phyloP scores from a whole-genome alignment of 2,888 invertebrate genomes.

The Drosophila anomelani region DNA sequence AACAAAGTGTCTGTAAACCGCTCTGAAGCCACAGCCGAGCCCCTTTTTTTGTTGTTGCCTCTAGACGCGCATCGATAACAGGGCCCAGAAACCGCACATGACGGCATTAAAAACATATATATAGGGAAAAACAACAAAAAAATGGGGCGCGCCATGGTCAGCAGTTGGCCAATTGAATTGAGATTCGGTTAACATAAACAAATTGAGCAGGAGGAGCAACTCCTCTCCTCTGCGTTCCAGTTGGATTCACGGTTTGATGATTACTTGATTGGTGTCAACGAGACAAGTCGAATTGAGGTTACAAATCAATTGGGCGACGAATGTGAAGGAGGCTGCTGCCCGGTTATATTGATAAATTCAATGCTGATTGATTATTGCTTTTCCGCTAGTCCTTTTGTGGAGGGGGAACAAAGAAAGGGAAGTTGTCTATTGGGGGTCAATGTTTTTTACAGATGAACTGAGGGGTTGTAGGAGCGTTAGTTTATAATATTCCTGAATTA shows the following conservation, averaged over 20 bases:
- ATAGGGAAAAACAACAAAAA: conserved; percentile 4
- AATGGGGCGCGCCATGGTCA: conserved; percentile 40
- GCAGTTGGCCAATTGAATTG: conserved; percentile 39
- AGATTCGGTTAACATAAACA: conserved; percentile 58
- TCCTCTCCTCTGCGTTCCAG: conserved; percentile 43
- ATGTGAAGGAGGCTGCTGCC: neutral
- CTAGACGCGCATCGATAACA: conserved; percentile 33
- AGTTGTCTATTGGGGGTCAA: neutral
- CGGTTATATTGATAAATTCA: conserved; percentile 19
- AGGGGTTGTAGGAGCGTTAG: no score
- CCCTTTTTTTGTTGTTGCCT: conserved; percentile 40
- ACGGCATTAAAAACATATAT: conserved; percentile 22
- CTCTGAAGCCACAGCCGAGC: conserved; percentile 40
- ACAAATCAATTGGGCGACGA: conserved; percentile 61
- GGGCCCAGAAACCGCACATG: conserved; percentile 35
- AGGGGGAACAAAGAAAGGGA: no score
- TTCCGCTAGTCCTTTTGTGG: conserved; percentile 15
- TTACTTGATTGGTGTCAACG: conserved; percentile 60
- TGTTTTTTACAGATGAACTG: neutral
- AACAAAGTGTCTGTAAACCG: conserved; percentile 18
- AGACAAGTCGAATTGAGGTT: conserved; percentile 63
- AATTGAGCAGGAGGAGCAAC: conserved; percentile 42
- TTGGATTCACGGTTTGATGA: neutral
- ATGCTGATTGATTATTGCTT: conserved; percentile 24
- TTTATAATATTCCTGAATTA: no score